Base-by-base conservation (phyloP, 1,140 invertebrate genomes). In the Choristoneura fumiferana region DNA sequence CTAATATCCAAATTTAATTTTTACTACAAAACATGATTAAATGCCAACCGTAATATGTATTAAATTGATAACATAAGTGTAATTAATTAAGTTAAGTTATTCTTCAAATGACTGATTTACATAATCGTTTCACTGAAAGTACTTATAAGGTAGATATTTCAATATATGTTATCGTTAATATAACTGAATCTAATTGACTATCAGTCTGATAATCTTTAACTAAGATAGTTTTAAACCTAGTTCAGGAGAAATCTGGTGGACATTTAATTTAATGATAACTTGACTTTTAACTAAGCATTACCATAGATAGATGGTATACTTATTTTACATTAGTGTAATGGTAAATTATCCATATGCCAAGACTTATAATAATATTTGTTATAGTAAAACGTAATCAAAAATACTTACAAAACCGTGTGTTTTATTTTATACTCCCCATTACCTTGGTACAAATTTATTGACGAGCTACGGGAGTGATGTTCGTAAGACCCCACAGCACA, bases 61-160 rank as follows among this genome's bases (percentile, higher is more conserved):
- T 29, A 49, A 29, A 29, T n/a, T 29, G n/a, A 22, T 49, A 49
- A 29, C 18, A 29, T 49, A 29, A 49, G 43, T 49, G 4, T 29
- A 22, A 49, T 54, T 33, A 34, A 58, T 64, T 73, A 76, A 77
- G 62, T 67, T 77, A 72, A 71, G 58, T 78, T 78, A 74, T 78
- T 77, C 70, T 81, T 81, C 78, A 76, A 84, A 82, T 67, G 81
- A 84, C 81, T 84, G 81, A 84, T 84, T 84, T 82, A 82, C 76
- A 82, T 76, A 81, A 78, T 82, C 73, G 67, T 81, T 81, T 79
- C 69, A 69, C 77, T 76, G 63, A 71, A 69, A 39, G 64, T 81
- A 78, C 59, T 67, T 18, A 61, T 69, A 76, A 81, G 73, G 22
- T 58, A 71, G 69, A 56, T 64, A 76, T 78, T 78, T 80, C 76